Evolutionary conservation across 2,797 vertebrate species (phyloP).

Genomic region (Aldrovandia affinis): DNA sequence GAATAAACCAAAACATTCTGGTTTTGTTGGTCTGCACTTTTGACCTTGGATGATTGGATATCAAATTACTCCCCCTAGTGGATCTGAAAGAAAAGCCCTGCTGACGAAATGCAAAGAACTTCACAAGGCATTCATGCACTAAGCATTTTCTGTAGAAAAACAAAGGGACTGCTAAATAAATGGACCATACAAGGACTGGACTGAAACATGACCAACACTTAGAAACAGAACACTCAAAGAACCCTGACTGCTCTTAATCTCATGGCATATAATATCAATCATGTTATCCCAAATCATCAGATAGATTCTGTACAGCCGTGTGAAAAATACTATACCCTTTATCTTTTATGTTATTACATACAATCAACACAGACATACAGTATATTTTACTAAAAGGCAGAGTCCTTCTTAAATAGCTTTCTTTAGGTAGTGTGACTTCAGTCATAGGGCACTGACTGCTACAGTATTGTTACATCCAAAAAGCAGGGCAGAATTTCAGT

Average conservation of each 20-base stretch:
- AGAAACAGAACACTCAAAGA: too few species aligned
- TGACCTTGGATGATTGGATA: neutral
- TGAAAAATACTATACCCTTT: too few species aligned
- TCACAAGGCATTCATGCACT: neutral
- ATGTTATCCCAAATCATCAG: too few species aligned
- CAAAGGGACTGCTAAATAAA: too few species aligned
- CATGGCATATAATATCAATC: too few species aligned
- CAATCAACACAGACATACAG: neutral
- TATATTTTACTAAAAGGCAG: neutral
- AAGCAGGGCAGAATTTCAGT: neutral
- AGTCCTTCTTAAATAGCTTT: neutral
- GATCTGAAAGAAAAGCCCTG: neutral
- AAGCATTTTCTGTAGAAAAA: too few species aligned
- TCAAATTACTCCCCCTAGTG: conserved; percentile 12
- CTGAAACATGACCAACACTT: too few species aligned
- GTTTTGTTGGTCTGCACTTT: neutral
- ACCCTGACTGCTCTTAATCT: too few species aligned
- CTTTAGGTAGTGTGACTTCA: neutral
- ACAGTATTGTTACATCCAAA: neutral
- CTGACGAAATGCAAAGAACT: neutral
- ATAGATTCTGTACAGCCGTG: too few species aligned
- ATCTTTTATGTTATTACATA: too few species aligned
- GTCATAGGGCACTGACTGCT: neutral
- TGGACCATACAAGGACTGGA: too few species aligned
- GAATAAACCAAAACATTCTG: neutral